Evolutionary conservation across 1,140 invertebrate species (phyloP).

Genomic region (Patella vulgata): DNA sequence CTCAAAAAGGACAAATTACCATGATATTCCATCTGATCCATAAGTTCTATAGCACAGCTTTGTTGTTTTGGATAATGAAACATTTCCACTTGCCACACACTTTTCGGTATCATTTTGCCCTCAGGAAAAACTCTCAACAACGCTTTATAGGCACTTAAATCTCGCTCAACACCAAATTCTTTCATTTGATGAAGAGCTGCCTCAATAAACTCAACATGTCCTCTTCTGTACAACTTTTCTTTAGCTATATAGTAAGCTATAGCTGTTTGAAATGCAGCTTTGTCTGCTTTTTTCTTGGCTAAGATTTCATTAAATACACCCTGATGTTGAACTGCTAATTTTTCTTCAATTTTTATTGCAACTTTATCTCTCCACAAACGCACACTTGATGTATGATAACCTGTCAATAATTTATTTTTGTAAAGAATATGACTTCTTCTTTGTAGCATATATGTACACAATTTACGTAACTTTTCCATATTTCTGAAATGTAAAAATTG

Average conservation of each 20-base stretch:
- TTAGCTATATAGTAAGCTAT: slow-evolving; percentile 43
- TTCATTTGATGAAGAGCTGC: slow-evolving; percentile 88
- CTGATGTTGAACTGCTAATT: background rate
- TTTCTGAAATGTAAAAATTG: too few relatives aligned
- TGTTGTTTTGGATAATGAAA: slow-evolving; percentile 96
- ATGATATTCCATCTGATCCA: slow-evolving; percentile 92
- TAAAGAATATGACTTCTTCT: too few relatives aligned
- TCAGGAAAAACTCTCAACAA: slow-evolving; percentile 93
- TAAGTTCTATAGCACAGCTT: slow-evolving; percentile 84
- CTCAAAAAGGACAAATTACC: too few relatives aligned
- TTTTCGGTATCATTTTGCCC: slow-evolving; percentile 85
- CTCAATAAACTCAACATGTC: slow-evolving; percentile 93
- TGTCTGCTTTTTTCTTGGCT: slow-evolving; percentile 11
- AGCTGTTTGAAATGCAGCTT: slow-evolving; percentile 41
- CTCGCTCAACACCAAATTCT: slow-evolving; percentile 84
- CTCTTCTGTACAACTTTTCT: slow-evolving; percentile 46
- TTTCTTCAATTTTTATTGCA: too few relatives aligned
- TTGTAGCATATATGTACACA: too few relatives aligned
- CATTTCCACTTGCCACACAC: slow-evolving; percentile 75
- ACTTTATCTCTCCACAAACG: too few relatives aligned
- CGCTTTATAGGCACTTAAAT: slow-evolving; percentile 91
- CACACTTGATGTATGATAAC: too few relatives aligned
- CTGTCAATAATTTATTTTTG: too few relatives aligned
- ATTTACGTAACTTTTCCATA: too few relatives aligned
- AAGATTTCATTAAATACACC: slow-evolving; percentile 18